phyloP scores from a whole-genome alignment of 2,797 vertebrate species.

The Halcyon smyrnensis region DNA sequence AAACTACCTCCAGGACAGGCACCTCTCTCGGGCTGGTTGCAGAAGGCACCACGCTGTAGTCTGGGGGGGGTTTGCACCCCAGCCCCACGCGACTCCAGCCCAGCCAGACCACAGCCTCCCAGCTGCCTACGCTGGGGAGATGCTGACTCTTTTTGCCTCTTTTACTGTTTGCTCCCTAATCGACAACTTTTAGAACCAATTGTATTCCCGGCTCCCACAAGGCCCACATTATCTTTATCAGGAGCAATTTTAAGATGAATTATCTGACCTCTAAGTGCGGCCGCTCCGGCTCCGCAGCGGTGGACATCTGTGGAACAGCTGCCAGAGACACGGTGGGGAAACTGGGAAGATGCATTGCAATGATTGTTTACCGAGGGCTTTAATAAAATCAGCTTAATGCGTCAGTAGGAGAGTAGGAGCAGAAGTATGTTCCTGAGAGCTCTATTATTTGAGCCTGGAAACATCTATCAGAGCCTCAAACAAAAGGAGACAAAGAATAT shows the following conservation, averaged over 20 bases:
- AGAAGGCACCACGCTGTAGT: background rate
- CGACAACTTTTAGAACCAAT: background rate
- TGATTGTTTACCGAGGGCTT: constrained; percentile 22
- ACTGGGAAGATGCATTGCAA: background rate
- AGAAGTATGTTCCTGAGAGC: background rate
- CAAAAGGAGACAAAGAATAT: constrained; percentile 37
- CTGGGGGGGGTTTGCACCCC: background rate
- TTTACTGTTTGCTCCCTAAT: background rate
- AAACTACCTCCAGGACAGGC: background rate
- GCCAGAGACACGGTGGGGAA: background rate
- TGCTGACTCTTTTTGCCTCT: accelerated
- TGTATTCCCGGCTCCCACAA: background rate
- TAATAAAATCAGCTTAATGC: constrained; percentile 27
- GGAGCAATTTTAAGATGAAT: constrained; percentile 15
- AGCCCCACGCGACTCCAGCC: background rate
- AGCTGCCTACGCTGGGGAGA: background rate
- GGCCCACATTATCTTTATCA: background rate
- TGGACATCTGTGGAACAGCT: constrained; percentile 50
- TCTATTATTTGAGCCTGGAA: constrained; percentile 2
- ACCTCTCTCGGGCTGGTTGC: accelerated
- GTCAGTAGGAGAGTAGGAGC: background rate
- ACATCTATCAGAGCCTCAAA: constrained; percentile 30
- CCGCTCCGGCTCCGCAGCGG: background rate
- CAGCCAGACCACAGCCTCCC: background rate
- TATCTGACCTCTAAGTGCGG: background rate